Conservation (phyloP, 2,888 invertebrate species). For the Erynnis tages region DNA sequence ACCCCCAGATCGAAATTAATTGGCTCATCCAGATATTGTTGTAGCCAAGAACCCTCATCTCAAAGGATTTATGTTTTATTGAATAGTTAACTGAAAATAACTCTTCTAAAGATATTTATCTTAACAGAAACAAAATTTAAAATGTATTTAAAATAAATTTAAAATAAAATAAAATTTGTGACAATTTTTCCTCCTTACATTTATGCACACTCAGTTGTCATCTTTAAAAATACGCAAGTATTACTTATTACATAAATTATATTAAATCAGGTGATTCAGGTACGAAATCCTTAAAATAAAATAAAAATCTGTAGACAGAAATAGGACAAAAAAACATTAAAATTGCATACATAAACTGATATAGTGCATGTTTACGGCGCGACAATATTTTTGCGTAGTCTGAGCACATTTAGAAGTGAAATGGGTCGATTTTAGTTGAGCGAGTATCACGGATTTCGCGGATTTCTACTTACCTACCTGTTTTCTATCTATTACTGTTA, state of each 20-base stretch:
- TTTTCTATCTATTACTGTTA: slow-evolving; percentile 13
- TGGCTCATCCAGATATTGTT: slow-evolving; percentile 74
- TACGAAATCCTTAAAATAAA: too few relatives aligned
- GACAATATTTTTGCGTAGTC: slow-evolving; percentile 18
- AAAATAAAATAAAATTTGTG: too few relatives aligned
- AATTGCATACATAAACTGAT: slow-evolving; percentile 26
- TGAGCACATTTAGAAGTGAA: slow-evolving; percentile 26
- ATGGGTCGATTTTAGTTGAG: slow-evolving; percentile 25
- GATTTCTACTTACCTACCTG: slow-evolving; percentile 7
- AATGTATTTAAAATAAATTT: too few relatives aligned
- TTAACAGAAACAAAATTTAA: too few relatives aligned
- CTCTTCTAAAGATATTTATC: background rate
- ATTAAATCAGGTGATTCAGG: too few relatives aligned
- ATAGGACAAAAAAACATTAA: slow-evolving; percentile 21
- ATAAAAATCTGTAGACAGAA: background rate
- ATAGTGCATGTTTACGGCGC: slow-evolving; percentile 24
- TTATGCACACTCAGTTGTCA: too few relatives aligned
- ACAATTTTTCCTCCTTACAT: too few relatives aligned
- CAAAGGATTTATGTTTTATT: slow-evolving; percentile 59
- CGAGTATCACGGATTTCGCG: slow-evolving; percentile 26
- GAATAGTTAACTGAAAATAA: slow-evolving; percentile 37
- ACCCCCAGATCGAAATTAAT: slow-evolving; percentile 71
- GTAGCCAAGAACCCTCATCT: slow-evolving; percentile 65
- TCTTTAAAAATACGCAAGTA: too few relatives aligned
- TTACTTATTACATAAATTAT: too few relatives aligned